Evolutionary conservation across 1,140 invertebrate genomes (phyloP).

Genomic region (Brachionus paranguensis): DNA sequence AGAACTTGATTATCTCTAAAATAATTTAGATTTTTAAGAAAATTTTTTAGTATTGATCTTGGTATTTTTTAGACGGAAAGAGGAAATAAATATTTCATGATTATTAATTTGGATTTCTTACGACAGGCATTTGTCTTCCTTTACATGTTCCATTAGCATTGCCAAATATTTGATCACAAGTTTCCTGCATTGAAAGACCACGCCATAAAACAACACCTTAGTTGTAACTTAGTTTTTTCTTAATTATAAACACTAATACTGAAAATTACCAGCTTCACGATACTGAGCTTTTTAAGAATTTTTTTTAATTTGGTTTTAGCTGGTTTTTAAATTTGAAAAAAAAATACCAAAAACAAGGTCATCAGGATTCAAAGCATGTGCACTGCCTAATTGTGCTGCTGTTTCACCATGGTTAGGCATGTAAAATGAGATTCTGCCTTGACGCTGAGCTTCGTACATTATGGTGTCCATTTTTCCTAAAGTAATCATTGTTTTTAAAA

Average conservation of each 20-base stretch:
- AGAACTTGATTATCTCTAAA: not conserved
- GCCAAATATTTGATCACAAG: conserved; percentile 94
- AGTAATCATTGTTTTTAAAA: conserved; percentile 67
- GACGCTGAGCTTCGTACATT: conserved; percentile 92
- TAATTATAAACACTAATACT: not conserved
- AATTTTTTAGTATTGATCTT: not conserved
- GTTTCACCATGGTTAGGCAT: conserved; percentile 99
- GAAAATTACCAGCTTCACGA: conserved; percentile 44
- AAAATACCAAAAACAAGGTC: conserved; percentile 59
- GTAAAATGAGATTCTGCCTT: conserved; percentile 97
- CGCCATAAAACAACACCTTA: conserved; percentile 74
- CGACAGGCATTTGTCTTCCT: conserved; percentile 88
- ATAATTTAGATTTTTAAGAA: not conserved
- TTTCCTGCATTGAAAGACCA: conserved; percentile 74
- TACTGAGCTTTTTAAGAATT: conserved; percentile 54
- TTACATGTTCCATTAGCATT: conserved; percentile 80
- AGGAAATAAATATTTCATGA: not conserved
- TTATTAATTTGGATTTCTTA: not conserved
- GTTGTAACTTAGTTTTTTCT: not conserved
- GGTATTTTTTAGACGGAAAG: not conserved
- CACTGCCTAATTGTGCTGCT: conserved; percentile 83
- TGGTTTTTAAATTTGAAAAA: not conserved
- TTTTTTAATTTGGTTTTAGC: not conserved
- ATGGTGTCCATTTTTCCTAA: conserved; percentile 90
- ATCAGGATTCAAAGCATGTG: conserved; percentile 72